Evolutionary conservation across 1,140 invertebrate genomes (phyloP).

Genomic region (Prorops nasuta): DNA sequence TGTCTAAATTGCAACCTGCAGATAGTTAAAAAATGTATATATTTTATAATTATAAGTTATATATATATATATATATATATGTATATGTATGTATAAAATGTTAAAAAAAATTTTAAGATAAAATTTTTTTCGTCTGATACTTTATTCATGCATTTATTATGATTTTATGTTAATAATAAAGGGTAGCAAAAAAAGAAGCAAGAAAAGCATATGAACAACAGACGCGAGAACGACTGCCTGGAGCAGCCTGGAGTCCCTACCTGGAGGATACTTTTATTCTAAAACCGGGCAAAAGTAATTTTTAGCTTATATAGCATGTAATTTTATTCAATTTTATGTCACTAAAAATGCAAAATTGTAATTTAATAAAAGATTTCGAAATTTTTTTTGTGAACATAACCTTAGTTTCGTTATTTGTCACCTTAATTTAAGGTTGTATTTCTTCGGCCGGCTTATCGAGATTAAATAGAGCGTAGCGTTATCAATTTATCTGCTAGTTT

Average conservation of each 20-base stretch:
- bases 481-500: conserved; percentile 24
- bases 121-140: neutral
- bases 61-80: neutral
- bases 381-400: too few relatives aligned
- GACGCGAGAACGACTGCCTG: too few relatives aligned
- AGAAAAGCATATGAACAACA: neutral
- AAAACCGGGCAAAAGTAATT: too few relatives aligned
- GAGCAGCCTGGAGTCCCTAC: too few relatives aligned
- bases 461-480: conserved; percentile 14
- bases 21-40: conserved; percentile 18
- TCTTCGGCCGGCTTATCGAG: conserved; percentile 18
- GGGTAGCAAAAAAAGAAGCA: neutral
- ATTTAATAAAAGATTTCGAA: neutral
- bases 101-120: neutral
- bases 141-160: conserved; percentile 1
- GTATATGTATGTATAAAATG: neutral
- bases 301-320: too few relatives aligned
- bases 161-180: neutral
- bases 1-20: conserved; percentile 62
- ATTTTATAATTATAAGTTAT: neutral
- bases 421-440: conserved; percentile 8
- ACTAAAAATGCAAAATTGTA: neutral
- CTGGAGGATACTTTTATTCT: too few relatives aligned
- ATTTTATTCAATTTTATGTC: too few relatives aligned
- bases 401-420: neutral